A percentile compares a stretch with the other conserved stretches of the same genome.
Evolutionary conservation across 2,797 vertebrate genomes (phyloP).

Genomic region (Dendrocincla fuliginosa): DNA sequence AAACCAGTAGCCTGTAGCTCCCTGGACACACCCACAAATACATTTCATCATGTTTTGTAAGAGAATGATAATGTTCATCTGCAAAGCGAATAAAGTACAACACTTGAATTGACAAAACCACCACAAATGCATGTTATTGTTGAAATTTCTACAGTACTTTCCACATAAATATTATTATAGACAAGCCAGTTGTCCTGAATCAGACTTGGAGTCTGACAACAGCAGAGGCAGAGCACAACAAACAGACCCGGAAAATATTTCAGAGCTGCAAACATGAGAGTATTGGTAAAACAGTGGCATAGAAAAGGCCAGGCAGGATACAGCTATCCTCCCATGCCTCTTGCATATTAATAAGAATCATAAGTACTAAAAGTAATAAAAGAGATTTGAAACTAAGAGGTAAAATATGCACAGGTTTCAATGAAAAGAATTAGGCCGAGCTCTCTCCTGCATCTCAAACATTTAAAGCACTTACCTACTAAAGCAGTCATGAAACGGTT

Average conservation of each 20-base stretch:
- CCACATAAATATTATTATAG: not conserved
- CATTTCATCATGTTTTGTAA: not conserved
- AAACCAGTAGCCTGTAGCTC: not conserved
- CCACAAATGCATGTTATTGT: rapidly evolving
- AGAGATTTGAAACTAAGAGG: not conserved
- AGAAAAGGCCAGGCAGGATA: not conserved
- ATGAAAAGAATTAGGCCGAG: not conserved
- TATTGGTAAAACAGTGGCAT: not conserved
- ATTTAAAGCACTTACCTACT: constrained; percentile 82
- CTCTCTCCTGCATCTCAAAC: not conserved
- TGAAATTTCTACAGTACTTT: not conserved
- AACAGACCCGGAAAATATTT: not conserved
- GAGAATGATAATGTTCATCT: not conserved
- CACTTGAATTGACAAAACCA: not conserved
- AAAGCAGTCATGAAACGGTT: constrained; percentile 97
- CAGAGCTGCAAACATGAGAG: not conserved
- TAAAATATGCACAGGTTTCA: not conserved
- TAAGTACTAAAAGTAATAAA: not conserved
- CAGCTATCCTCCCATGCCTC: not conserved
- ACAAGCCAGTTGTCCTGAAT: not conserved
- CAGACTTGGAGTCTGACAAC: not conserved
- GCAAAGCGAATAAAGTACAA: not conserved
- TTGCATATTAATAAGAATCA: not conserved
- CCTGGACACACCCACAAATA: not conserved
- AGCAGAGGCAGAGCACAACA: not conserved